Evolutionary conservation across 1,140 invertebrate genomes (phyloP).

Genomic region (Tetragonula clypearis): DNA sequence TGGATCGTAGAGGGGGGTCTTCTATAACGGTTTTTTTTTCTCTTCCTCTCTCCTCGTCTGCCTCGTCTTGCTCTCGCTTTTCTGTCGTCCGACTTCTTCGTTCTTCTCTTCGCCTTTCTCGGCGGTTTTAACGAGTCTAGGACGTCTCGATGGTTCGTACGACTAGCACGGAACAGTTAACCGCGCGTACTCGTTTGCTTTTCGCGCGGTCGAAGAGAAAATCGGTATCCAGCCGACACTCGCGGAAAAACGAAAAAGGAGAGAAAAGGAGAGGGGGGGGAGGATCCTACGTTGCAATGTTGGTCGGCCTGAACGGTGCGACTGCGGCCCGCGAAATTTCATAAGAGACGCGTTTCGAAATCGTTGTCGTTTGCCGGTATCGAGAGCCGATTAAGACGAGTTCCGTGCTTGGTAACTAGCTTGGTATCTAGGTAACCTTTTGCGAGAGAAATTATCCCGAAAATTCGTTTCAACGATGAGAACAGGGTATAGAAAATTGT

Average conservation of each 20-base stretch:
- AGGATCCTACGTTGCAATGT: slow-evolving; percentile 11
- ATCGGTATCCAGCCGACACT: neutral
- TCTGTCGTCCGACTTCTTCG: slow-evolving; percentile 31
- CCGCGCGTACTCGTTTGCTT: slow-evolving; percentile 54
- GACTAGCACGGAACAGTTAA: slow-evolving; percentile 68
- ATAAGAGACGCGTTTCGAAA: slow-evolving; percentile 22
- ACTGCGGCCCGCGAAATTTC: slow-evolving; percentile 24
- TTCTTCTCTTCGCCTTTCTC: slow-evolving; percentile 28
- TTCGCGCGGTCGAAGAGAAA: slow-evolving; percentile 48
- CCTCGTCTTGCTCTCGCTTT: slow-evolving; percentile 23
- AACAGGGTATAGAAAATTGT: too few relatives aligned
- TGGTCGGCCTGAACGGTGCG: neutral
- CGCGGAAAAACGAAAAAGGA: neutral
- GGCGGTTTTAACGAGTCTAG: slow-evolving; percentile 72
- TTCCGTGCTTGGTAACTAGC: neutral
- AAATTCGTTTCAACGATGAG: neutral
- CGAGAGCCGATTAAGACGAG: neutral
- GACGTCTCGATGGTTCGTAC: slow-evolving; percentile 64
- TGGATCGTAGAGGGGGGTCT: slow-evolving; percentile 4
- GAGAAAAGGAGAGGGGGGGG: too few relatives aligned
- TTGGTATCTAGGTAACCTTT: neutral
- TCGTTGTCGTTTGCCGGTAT: neutral
- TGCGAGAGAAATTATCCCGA: neutral
- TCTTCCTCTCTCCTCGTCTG: slow-evolving; percentile 27
- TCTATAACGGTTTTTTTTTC: slow-evolving; percentile 76